Percentiles rank a stretch among this genome's conserved stretches.
Conservation (phyloP, 2,113 vertebrate genomes). For the Herpetotheres cachinnans region DNA sequence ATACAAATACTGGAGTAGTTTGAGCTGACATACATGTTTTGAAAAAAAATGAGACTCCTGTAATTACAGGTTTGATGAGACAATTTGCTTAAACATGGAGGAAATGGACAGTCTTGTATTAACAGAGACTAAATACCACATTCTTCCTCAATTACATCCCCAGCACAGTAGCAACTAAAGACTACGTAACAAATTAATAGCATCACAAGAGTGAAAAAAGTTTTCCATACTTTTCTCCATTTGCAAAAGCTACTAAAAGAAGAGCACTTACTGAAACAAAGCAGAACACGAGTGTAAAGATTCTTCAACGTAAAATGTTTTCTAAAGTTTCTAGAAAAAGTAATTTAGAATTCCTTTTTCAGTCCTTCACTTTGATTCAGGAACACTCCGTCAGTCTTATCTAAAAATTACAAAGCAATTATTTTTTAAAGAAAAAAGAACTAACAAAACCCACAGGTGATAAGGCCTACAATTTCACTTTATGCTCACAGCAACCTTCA, state of each 20-base stretch:
- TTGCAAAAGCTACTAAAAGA: not conserved
- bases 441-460: not conserved
- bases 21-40: accelerated
- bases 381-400: not conserved
- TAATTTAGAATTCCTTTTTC: not conserved
- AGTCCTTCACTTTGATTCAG: not conserved
- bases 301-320: not conserved
- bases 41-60: not conserved
- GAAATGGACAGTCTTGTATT: not conserved
- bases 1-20: not conserved
- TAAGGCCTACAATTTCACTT: not conserved
- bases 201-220: not conserved
- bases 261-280: not conserved
- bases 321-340: not conserved
- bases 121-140: not conserved
- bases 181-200: not conserved
- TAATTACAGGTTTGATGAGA: not conserved
- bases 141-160: not conserved
- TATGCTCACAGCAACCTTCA: not conserved
- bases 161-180: not conserved
- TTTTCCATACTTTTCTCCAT: not conserved
- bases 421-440: not conserved
- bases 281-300: not conserved
- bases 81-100: not conserved
- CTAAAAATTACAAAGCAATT: not conserved